Evolutionary conservation across 2,113 vertebrate species (phyloP).

Genomic region (Pampusana beccarii): DNA sequence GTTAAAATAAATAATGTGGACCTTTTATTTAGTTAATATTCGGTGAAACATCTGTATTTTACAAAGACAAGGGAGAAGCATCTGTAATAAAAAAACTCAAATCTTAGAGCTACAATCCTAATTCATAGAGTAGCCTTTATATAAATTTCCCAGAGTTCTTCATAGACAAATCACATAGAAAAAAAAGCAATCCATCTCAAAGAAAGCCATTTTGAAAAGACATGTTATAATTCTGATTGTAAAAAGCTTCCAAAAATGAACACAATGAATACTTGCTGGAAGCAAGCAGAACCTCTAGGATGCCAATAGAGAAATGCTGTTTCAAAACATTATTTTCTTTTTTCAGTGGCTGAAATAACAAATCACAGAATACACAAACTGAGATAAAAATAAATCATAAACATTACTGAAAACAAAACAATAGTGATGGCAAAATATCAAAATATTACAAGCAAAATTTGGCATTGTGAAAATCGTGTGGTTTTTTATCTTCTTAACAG

Average conservation of each 20-base stretch:
- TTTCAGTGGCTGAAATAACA: not conserved
- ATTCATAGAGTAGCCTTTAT: not conserved
- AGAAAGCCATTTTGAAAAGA: constrained; percentile 24
- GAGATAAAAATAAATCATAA: not conserved
- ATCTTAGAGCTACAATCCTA: not conserved
- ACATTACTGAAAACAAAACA: not conserved
- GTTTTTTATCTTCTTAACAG: not conserved
- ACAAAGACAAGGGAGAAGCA: not conserved
- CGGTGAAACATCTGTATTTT: not conserved
- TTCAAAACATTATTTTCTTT: constrained; percentile 33
- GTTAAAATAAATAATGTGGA: not conserved
- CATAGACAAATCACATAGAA: not conserved
- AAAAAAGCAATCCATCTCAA: constrained; percentile 2
- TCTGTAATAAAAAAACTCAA: not conserved
- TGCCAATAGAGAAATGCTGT: not conserved
- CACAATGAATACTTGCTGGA: not conserved
- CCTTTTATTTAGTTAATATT: not conserved
- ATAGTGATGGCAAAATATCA: not conserved
- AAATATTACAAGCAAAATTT: not conserved
- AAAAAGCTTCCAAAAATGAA: constrained; percentile 13
- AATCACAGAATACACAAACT: not conserved
- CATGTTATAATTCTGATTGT: not conserved
- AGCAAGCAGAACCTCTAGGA: not conserved
- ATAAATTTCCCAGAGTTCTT: not conserved
- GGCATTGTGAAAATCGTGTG: not conserved